These are phyloP conservation scores for Pocillopora meandrina DNA, from an alignment of 92 coral and sea anemone species.

Conservation along the genomic window DNA sequence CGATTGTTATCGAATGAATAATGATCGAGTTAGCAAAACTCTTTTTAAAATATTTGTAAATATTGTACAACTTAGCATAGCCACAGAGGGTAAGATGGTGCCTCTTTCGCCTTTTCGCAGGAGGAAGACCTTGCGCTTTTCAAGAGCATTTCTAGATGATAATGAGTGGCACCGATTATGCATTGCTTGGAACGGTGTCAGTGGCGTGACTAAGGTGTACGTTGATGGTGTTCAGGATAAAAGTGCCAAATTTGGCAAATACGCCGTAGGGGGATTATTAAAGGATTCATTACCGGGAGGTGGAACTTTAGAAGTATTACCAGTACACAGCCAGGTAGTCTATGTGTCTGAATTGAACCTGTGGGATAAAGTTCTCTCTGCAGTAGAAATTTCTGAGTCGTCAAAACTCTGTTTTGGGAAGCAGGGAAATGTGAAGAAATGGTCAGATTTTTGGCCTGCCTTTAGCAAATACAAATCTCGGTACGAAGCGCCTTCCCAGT, in stretches of 20 bases:
- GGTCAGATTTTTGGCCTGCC: background rate
- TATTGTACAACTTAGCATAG: no score
- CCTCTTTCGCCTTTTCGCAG: background rate
- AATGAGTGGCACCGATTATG: background rate
- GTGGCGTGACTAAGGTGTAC: background rate
- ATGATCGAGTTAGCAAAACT: no score
- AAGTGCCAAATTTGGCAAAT: background rate
- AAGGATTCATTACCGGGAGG: background rate
- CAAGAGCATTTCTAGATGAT: background rate
- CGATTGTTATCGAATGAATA: no score
- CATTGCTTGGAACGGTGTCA: conserved; percentile 2
- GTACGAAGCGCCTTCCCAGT: background rate
- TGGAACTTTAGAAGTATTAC: background rate
- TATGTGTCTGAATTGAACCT: background rate
- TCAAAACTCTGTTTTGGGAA: background rate
- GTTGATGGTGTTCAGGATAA: background rate
- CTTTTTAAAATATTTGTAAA: no score
- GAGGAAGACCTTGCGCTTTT: background rate
- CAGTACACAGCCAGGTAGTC: background rate
- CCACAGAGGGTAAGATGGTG: no score
- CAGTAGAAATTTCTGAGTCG: background rate
- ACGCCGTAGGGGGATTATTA: background rate
- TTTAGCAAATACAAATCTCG: background rate
- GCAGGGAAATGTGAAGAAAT: background rate
- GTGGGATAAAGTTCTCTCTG: background rate